phyloP scores from a whole-genome alignment of 2,797 vertebrate species.

The Neopelma chrysocephalum region DNA sequence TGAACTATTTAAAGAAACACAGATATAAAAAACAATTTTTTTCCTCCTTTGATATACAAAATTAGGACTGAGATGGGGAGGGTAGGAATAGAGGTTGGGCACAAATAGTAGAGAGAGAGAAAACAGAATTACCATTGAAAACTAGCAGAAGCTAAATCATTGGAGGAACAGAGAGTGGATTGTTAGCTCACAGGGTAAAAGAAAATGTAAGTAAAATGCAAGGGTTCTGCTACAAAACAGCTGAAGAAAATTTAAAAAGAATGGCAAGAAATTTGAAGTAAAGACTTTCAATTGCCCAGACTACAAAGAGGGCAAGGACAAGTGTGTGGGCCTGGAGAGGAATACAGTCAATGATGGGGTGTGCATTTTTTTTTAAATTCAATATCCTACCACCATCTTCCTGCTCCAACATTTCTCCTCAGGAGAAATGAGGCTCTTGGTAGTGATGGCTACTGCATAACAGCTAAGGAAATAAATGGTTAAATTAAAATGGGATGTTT shows the following conservation, averaged over 20 bases:
- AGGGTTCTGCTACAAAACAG: background rate
- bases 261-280: background rate
- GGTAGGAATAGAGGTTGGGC: background rate
- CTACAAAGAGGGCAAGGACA: background rate
- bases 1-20: background rate
- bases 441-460: background rate
- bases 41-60: background rate
- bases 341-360: rapidly evolving
- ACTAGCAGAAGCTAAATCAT: background rate
- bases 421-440: background rate
- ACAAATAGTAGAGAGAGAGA: background rate
- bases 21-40: background rate
- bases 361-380: background rate
- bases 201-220: background rate
- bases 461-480: background rate
- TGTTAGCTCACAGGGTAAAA: background rate
- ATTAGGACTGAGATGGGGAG: rapidly evolving
- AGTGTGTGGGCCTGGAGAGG: background rate
- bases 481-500: background rate
- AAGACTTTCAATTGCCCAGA: background rate
- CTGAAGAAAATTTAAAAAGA: background rate
- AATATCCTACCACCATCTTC: background rate
- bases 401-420: background rate
- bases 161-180: background rate
- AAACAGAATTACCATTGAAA: background rate